Conservation (phyloP, 2,797 vertebrate species). For the Pseudochirops corinnae region DNA sequence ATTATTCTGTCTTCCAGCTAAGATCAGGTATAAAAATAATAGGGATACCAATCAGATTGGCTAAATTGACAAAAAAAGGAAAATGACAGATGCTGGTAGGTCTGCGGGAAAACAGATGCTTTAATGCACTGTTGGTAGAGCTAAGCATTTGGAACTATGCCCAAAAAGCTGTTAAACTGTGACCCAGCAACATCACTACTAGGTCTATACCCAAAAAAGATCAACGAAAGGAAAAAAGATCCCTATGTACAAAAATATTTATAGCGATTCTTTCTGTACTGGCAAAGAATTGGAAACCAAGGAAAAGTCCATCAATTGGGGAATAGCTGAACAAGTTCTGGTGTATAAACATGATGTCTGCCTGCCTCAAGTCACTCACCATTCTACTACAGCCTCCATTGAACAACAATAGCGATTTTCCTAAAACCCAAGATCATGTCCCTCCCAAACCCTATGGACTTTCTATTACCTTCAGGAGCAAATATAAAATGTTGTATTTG, state of each 20-base stretch:
- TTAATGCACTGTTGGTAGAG: not conserved
- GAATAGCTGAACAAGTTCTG: not conserved
- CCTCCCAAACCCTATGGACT: not conserved
- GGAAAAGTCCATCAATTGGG: not conserved
- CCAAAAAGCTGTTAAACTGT: not conserved
- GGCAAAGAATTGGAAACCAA: not conserved
- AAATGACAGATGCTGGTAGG: not conserved
- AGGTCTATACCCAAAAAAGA: not conserved
- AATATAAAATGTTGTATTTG: not conserved
- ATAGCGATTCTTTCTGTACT: not conserved
- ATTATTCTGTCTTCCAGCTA: not conserved
- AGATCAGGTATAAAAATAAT: not conserved
- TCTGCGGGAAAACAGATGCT: not conserved
- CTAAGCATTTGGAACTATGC: not conserved
- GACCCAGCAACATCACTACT: not conserved
- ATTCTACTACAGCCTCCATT: not conserved
- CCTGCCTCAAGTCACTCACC: not conserved
- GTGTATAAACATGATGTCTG: not conserved
- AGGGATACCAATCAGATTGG: not conserved
- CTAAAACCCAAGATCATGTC: not conserved
- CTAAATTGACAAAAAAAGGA: not conserved
- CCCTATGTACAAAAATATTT: not conserved
- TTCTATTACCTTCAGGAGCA: not conserved
- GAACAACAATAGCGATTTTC: not conserved
- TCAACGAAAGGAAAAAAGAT: not conserved